These are phyloP conservation scores for Protodeltote pygarga DNA, from an alignment of 2,888 invertebrate genomes.

Conservation along the genomic window DNA sequence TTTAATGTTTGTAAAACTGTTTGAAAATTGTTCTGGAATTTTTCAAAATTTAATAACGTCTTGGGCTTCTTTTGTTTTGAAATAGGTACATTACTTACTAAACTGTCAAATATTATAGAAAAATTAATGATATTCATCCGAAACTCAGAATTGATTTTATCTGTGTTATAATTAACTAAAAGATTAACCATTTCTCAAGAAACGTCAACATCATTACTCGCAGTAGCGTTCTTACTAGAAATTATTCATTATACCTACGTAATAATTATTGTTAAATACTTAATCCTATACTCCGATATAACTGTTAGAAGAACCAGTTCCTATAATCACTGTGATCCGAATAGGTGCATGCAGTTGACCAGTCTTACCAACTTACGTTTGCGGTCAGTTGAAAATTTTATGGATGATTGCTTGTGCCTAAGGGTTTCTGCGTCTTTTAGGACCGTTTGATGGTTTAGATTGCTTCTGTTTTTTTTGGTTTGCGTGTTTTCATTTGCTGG, in stretches of 20 bases:
- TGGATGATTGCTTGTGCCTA: conserved; percentile 32
- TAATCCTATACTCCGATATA: conserved; percentile 66
- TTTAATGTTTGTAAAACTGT: too few species aligned
- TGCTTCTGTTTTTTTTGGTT: too few species aligned
- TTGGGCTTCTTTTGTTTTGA: too few species aligned
- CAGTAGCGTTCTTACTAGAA: conserved; percentile 42
- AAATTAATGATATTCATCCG: too few species aligned
- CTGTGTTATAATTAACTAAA: too few species aligned
- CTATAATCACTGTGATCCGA: conserved; percentile 63
- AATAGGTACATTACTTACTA: too few species aligned
- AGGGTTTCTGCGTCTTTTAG: conserved; percentile 15
- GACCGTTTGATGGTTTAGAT: conserved; percentile 9
- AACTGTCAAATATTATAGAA: too few species aligned
- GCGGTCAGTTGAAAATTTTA: conserved; percentile 23
- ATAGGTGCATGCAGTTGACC: conserved; percentile 46
- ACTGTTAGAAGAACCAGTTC: conserved; percentile 63
- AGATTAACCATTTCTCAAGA: conserved; percentile 5
- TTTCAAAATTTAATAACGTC: too few species aligned
- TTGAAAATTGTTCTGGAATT: too few species aligned
- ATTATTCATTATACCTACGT: conserved; percentile 55
- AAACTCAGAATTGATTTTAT: too few species aligned
- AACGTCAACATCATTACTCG: conserved; percentile 3
- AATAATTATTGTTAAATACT: conserved; percentile 72
- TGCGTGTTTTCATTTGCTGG: too few species aligned
- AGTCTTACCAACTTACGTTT: conserved; percentile 34